Base-by-base conservation (phyloP, 2,888 invertebrate genomes). In the Beris chalybata region DNA sequence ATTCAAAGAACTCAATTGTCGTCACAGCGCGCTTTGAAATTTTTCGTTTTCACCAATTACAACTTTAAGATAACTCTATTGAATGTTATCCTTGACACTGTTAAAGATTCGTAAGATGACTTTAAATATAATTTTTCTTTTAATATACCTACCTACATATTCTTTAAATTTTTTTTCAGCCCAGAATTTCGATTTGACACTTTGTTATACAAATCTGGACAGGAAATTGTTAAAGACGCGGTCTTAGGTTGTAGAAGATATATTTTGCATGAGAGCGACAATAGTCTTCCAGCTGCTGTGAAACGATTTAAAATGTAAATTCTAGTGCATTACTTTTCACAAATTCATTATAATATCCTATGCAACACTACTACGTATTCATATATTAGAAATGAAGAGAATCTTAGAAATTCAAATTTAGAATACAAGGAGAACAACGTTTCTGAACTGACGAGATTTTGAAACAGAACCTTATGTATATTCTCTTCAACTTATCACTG, bases 241-340 rank as follows among this genome's bases (percentile, higher is more conserved):
- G 4, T 44, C 5, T 83, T 86, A 72, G 86, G 92, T 0, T 89
- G 91, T 1, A 84, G 93, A 44, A 77, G 87, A 65, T 92, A 85
- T 76, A 87, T 93, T 64, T 80, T 93, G 6, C 91, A 92, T 71
- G 93, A 93, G 73, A 82, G 82, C 5, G 89, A 90, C 11, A 87
- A 89, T 47, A 88, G 89, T 0, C 75, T 92, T 4, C 89, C 91
- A 0, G 86, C 88, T 2, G 91, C 91, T 5, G 83, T 85, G 70
- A 82, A 88, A 59, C 90, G 90, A 71, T 87, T 90, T 86, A 85
- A 79, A 81, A 79, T 89, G 90, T 90, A 80, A 86, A 86, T 78
- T 22, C 22, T 3, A 22, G 90, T 90, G 80, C 86, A 86, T 78
- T 48, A 13, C 5, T 15, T 12, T 48, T 48, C 15, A 48, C 22